Percentiles rank a stretch among this genome's conserved stretches.
These are phyloP conservation scores for Nomia melanderi DNA, from an alignment of 1,140 invertebrate genomes.

Conservation along the genomic window DNA sequence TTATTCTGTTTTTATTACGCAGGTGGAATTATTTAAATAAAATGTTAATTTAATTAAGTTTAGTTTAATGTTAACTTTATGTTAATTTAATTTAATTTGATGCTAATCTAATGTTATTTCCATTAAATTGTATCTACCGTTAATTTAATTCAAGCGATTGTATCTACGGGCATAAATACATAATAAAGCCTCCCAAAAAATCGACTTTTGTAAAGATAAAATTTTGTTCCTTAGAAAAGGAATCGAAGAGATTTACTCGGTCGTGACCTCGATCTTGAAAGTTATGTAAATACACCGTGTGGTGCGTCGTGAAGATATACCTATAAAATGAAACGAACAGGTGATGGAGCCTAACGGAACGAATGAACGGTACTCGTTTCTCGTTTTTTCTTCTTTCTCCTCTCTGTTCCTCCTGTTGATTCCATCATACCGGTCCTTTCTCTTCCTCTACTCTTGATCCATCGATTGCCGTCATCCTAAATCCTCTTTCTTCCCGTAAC, in stretches of 20 bases:
- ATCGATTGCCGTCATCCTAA: conserved; percentile 11
- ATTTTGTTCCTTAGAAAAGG: not conserved
- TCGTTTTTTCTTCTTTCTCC: conserved; percentile 27
- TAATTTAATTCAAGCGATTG: no score
- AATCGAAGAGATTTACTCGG: conserved; percentile 38
- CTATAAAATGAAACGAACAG: conserved; percentile 34
- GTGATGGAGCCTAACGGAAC: conserved; percentile 61
- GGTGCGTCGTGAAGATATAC: not conserved
- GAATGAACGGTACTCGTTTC: conserved; percentile 58
- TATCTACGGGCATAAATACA: no score
- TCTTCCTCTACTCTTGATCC: not conserved
- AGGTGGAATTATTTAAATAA: no score
- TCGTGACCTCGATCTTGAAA: conserved; percentile 60
- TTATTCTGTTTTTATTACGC: no score
- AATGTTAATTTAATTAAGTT: no score
- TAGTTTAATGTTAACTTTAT: no score
- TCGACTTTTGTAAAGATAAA: not conserved
- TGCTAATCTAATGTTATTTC: no score
- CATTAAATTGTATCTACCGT: no score
- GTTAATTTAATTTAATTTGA: no score
- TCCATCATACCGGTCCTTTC: not conserved
- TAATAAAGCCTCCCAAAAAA: not conserved
- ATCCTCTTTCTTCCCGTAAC: conserved; percentile 18
- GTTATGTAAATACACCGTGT: conserved; percentile 26
- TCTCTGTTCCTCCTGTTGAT: not conserved